A percentile compares a stretch with the other conserved stretches of the same genome.
These are phyloP conservation scores for Diachrysia chrysitis DNA, from an alignment of 2,888 invertebrate genomes.

Conservation along the genomic window DNA sequence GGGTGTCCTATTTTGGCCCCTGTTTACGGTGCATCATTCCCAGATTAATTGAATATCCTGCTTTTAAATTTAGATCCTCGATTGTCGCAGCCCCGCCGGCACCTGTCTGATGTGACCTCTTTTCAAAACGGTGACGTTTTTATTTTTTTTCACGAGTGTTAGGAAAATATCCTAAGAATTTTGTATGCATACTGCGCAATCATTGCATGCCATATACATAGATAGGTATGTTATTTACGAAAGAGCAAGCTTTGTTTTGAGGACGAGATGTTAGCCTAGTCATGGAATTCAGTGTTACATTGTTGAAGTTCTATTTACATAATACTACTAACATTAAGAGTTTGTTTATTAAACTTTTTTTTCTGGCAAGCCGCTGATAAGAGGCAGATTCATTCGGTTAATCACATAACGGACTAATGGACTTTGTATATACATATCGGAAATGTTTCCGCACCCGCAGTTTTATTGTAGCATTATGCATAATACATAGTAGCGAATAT, in stretches of 20 bases:
- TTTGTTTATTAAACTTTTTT: slow-evolving; percentile 21
- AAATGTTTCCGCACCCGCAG: background rate
- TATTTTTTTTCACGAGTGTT: slow-evolving; percentile 32
- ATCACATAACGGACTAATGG: too few relatives aligned
- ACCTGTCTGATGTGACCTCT: slow-evolving; percentile 55
- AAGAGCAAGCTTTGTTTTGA: slow-evolving; percentile 58
- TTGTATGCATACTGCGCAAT: slow-evolving; percentile 49
- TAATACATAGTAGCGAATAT: background rate
- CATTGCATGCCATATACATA: slow-evolving; percentile 34
- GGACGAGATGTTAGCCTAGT: slow-evolving; percentile 41
- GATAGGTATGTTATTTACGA: slow-evolving; percentile 57
- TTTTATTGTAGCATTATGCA: background rate
- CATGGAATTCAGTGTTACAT: slow-evolving; percentile 32
- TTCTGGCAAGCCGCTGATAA: background rate
- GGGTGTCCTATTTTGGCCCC: slow-evolving; percentile 84
- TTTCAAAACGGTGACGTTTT: slow-evolving; percentile 32
- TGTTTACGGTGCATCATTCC: slow-evolving; percentile 84
- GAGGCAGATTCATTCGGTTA: background rate
- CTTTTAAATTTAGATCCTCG: slow-evolving; percentile 81
- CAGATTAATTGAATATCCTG: slow-evolving; percentile 87
- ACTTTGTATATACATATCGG: background rate
- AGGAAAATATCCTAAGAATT: too few relatives aligned
- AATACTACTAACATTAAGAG: slow-evolving; percentile 23
- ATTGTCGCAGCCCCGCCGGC: slow-evolving; percentile 55
- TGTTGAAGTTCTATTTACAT: slow-evolving; percentile 32